A percentile compares a stretch with the other conserved stretches of the same genome.
Evolutionary conservation across 2,113 vertebrate genomes (phyloP).

Genomic region (Acinonyx jubatus): DNA sequence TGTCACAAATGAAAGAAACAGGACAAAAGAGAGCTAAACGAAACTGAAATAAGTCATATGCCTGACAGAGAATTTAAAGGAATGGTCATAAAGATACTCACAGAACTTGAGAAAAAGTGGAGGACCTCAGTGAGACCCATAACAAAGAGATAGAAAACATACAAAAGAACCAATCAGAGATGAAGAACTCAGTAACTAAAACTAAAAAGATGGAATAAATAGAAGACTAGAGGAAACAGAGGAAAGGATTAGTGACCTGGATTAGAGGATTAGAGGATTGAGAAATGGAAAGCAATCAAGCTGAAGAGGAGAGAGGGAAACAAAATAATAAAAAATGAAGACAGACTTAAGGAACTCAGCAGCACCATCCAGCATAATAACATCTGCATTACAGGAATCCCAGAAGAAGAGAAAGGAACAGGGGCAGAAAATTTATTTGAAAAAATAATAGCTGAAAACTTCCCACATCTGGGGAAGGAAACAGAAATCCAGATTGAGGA

Average conservation of each 20-base stretch:
- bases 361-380: not conserved
- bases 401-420: not conserved
- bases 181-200: not conserved
- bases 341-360: not conserved
- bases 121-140: not conserved
- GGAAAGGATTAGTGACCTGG: not conserved
- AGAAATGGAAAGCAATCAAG: not conserved
- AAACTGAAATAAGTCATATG: not conserved
- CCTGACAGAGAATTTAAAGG: not conserved
- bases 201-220: not conserved
- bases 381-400: not conserved
- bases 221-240: not conserved
- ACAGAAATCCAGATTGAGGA: not conserved
- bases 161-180: not conserved
- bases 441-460: not conserved
- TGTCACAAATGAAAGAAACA: not conserved
- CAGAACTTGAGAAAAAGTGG: not conserved
- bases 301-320: not conserved
- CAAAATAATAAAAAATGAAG: not conserved
- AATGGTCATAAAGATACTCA: not conserved
- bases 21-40: not conserved
- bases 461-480: not conserved
- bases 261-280: not conserved
- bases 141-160: not conserved
- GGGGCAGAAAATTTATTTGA: not conserved